Evolutionary conservation across 1,140 invertebrate genomes (phyloP).

Genomic region (Neuroterus valhalla): DNA sequence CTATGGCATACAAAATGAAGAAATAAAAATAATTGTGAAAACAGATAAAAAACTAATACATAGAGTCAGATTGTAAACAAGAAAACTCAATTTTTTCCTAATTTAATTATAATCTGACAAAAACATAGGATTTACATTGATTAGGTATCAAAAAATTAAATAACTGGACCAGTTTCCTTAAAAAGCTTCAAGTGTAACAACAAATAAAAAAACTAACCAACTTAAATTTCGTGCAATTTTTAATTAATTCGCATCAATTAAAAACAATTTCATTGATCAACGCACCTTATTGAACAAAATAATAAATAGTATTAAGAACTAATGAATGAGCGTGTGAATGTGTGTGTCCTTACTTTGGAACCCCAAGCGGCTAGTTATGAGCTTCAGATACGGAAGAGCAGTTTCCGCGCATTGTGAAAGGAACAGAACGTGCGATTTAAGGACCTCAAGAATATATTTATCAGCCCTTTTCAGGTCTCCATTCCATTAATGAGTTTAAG

Average conservation of each 20-base stretch:
- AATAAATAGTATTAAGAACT: slow-evolving; percentile 31
- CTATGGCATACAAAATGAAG: too few relatives aligned
- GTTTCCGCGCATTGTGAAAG: slow-evolving; percentile 62
- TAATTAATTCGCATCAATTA: not conserved
- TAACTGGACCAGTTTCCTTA: too few relatives aligned
- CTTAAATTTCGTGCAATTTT: too few relatives aligned
- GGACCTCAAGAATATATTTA: not conserved
- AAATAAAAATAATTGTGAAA: too few relatives aligned
- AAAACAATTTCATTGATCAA: not conserved
- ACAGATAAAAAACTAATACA: too few relatives aligned
- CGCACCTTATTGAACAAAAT: not conserved
- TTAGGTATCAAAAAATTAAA: too few relatives aligned
- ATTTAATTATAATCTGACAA: too few relatives aligned
- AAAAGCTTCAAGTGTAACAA: too few relatives aligned
- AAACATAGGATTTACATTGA: too few relatives aligned
- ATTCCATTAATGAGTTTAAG: not conserved
- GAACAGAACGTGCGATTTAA: slow-evolving; percentile 50
- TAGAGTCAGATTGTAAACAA: too few relatives aligned
- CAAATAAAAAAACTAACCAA: not conserved
- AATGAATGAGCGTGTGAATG: slow-evolving; percentile 55
- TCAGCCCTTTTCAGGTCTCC: not conserved
- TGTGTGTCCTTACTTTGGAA: slow-evolving; percentile 67
- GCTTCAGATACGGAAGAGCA: slow-evolving; percentile 62
- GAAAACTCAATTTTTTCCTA: too few relatives aligned
- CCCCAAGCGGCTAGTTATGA: slow-evolving; percentile 74